Evolutionary conservation across 2,797 vertebrate species (phyloP).

Genomic region (Graptemys geographica): DNA sequence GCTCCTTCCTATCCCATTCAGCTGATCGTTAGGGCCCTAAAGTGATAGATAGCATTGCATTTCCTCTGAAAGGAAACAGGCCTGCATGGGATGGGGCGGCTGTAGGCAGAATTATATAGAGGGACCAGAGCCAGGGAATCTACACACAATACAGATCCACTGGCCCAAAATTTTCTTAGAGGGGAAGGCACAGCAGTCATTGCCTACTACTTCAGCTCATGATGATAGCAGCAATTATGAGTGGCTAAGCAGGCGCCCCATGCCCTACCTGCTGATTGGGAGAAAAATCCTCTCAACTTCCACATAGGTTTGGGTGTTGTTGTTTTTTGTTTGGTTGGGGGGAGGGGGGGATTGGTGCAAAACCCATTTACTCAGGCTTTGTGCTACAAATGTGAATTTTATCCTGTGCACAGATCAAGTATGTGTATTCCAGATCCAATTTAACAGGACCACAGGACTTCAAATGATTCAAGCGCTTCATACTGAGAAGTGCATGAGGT

Average conservation of each 20-base stretch:
- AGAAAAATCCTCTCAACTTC: background rate
- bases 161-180: background rate
- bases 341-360: rapidly evolving
- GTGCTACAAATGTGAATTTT: rapidly evolving
- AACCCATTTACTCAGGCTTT: rapidly evolving
- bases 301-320: background rate
- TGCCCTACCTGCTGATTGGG: background rate
- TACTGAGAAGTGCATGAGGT: background rate
- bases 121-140: background rate
- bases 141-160: background rate
- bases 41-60: rapidly evolving
- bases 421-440: background rate
- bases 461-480: background rate
- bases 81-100: background rate
- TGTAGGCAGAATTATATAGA: background rate
- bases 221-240: background rate
- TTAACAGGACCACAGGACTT: background rate
- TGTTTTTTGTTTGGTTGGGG: too few species aligned
- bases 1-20: background rate
- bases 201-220: background rate
- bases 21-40: background rate
- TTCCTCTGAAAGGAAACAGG: background rate
- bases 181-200: background rate
- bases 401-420: background rate
- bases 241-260: rapidly evolving